These are phyloP conservation scores for Diarsia brunnea DNA, from an alignment of 2,888 invertebrate genomes.

Conservation along the genomic window DNA sequence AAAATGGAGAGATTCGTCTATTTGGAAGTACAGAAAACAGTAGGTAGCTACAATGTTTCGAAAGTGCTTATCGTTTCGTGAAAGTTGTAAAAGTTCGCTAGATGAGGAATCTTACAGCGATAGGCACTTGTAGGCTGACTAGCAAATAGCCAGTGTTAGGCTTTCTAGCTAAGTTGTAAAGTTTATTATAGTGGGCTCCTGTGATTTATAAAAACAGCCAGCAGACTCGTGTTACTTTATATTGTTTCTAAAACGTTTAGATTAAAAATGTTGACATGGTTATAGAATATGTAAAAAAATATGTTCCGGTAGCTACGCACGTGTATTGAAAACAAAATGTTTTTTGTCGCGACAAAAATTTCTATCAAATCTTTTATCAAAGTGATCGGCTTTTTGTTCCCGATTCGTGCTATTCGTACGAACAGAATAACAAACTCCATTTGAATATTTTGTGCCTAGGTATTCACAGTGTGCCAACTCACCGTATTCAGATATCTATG, in stretches of 20 bases:
- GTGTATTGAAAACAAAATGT: conserved; percentile 32
- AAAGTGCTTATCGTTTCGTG: conserved; percentile 47
- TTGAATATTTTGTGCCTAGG: conserved; percentile 59
- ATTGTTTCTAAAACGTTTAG: not conserved
- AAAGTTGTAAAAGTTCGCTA: conserved; percentile 52
- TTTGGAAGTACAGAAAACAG: conserved; percentile 29
- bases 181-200: conserved; percentile 17
- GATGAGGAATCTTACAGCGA: conserved; percentile 30
- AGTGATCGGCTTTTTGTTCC: conserved; percentile 56
- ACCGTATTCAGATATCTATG: conserved; percentile 51
- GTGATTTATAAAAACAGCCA: conserved; percentile 6
- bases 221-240: not conserved
- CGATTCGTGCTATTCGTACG: conserved; percentile 41
- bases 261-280: not conserved
- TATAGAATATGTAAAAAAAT: conserved; percentile 23
- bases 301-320: not conserved
- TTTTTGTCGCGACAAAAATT: conserved; percentile 31
- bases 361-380: conserved; percentile 49
- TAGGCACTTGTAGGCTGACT: conserved; percentile 23
- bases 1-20: conserved; percentile 19
- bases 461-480: conserved; percentile 37
- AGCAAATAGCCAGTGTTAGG: conserved; percentile 6
- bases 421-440: conserved; percentile 54
- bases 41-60: conserved; percentile 41
- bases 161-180: conserved; percentile 19